Percentiles rank a stretch among this genome's conserved stretches.
Conservation (phyloP, 2,888 invertebrate species). For the Agriopis aurantiaria region DNA sequence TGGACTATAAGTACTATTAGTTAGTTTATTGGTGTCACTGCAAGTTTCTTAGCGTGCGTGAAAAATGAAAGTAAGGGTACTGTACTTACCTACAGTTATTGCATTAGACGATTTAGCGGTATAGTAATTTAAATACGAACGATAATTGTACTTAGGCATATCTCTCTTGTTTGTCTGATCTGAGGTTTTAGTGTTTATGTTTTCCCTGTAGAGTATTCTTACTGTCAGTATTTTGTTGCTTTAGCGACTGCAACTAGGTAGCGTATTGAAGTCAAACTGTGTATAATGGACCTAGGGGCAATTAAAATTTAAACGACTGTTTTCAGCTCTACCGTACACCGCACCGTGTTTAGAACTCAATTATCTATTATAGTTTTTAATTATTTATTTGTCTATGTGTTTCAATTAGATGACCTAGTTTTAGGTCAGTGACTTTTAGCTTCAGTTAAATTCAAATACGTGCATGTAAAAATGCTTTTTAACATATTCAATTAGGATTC, state of each 20-base stretch:
- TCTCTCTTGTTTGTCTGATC: no score
- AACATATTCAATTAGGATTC: not conserved
- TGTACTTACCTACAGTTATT: no score
- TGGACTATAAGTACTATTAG: no score
- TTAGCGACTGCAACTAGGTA: conserved; percentile 53
- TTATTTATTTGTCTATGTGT: not conserved
- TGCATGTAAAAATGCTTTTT: not conserved
- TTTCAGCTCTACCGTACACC: not conserved
- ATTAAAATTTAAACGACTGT: conserved; percentile 38
- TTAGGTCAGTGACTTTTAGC: not conserved
- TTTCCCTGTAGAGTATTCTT: conserved; percentile 1
- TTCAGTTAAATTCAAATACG: not conserved
- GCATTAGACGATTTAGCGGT: no score
- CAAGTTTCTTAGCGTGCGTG: no score
- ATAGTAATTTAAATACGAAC: no score
- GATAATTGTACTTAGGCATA: no score
- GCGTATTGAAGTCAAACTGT: conserved; percentile 57
- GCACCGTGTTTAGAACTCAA: not conserved
- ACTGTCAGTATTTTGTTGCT: conserved; percentile 1
- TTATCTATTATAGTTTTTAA: not conserved
- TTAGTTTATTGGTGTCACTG: no score
- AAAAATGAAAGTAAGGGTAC: no score
- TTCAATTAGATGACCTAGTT: not conserved
- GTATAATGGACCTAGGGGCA: conserved; percentile 48
- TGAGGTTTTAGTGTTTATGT: not conserved